Evolutionary conservation across 2,797 vertebrate species (phyloP), one percentile per base, ranked within the genome.

Genomic region (Intellagama lesueurii): DNA sequence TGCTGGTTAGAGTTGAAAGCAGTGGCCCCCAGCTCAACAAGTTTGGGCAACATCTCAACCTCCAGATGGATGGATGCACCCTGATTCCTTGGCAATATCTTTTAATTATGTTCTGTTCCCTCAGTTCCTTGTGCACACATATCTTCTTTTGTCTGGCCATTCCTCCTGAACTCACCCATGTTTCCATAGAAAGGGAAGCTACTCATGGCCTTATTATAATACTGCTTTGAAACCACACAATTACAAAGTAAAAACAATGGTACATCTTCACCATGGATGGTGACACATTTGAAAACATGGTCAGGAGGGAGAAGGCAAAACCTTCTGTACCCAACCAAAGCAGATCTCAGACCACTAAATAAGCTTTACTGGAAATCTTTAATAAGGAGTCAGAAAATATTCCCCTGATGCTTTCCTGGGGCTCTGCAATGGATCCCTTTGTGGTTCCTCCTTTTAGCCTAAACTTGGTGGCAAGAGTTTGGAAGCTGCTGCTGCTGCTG

Each of bases 221-320:
- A 14, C 85, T 92, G 26, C 24, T 66, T 78, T 88, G 90, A 88
- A 91, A 88, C 90, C 88, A 9, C 24, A 92, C 60, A 91, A 64
- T 75, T 40, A 91, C 80, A 84, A 85, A 66, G 78, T 22, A 94
- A 90, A 92, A 89, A 7, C 28, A 52, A 78, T 3, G 92, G 76
- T 94, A 81, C 70, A 90, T 92, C 44, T 91, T 92, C 89, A 75
- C 93, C 86, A 64, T 64, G 22, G 40, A 60, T 69, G 64, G 77
- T 17, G 49, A 81, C 92, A 84, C 87, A 90, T 90, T 93, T 87
- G 85, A 87, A 93, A 95, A 87, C 94, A 94, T 85, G 70, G 22
- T 47, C 40, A 26, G 22, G 40, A 77, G 35, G 24, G 73, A 32
- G 24, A 60, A 35, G 5, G 70, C 22, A 75, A 26, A 32, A 35